These are phyloP conservation scores for Nannoperca australis DNA, from an alignment of 2,797 vertebrate species.

Conservation along the genomic window DNA sequence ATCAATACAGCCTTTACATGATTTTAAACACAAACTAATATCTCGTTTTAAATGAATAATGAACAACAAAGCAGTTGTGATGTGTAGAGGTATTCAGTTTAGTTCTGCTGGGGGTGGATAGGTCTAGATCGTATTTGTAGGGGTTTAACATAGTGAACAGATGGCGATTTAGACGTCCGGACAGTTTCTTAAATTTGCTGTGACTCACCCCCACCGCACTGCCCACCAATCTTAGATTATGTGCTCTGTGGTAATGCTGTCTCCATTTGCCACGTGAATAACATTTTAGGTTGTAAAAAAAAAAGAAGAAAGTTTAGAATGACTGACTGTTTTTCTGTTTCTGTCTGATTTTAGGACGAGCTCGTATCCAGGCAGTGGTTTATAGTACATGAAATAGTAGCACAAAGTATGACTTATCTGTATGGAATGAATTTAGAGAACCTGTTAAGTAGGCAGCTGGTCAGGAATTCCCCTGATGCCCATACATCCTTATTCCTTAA, in stretches of 20 bases:
- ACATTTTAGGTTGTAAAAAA: constrained; percentile 6
- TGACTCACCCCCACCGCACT: constrained; percentile 47
- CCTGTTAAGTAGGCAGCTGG: constrained; percentile 50
- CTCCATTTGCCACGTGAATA: constrained; percentile 30
- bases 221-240: constrained; percentile 58
- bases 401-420: constrained; percentile 29
- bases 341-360: background rate
- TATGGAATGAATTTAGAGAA: constrained; percentile 40
- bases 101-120: constrained; percentile 5
- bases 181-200: constrained; percentile 74
- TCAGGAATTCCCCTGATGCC: constrained; percentile 70
- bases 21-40: background rate
- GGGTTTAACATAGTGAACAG: constrained; percentile 78
- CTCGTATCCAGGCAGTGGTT: constrained; percentile 6
- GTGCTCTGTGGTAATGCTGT: constrained; percentile 20
- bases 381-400: background rate
- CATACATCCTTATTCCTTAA: constrained; percentile 57
- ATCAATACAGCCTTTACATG: background rate
- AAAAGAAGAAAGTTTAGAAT: background rate
- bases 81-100: constrained; percentile 4
- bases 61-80: background rate
- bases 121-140: constrained; percentile 31
- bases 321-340: background rate
- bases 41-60: background rate
- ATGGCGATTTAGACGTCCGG: constrained; percentile 80